Evolutionary conservation across 1,140 invertebrate species (phyloP), one percentile per base, ranked within the genome.

Genomic region (Metopolophium dirhodum): DNA sequence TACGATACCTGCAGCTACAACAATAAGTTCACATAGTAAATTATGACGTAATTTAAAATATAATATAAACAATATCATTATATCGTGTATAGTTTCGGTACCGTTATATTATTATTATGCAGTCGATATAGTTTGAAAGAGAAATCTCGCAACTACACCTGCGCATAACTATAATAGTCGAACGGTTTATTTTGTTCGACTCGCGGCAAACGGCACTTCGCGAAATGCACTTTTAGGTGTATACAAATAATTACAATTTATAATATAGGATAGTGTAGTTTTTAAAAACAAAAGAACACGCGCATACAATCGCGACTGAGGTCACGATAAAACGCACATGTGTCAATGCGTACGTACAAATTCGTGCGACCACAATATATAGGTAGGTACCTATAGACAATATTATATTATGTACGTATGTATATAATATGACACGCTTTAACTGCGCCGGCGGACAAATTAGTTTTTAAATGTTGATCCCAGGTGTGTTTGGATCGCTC

Each of bases 401-500:
- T 35, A 9, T 11, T n/a, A n/a, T n/a, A n/a, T 1, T 37, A 11
- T 49, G 2, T 11, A 30, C 4, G 20, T 37, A 82, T 37, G 20
- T 82, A 22, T 37, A n/a, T 82, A 82, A 82, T 37, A 90, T 30
- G 57, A n/a, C 61, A 68, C 11, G 61, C 41, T 41, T 3, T 68
- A 68, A 68, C n/a, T 37, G 22, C 22, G 11, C 89, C 37, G 37
- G n/a, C 90, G 30, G 68, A 91, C 90, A 91, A 91, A 91, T 91
- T 91, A 49, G 90, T 83, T 91, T 91, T 91, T 47, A 91, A 91
- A 91, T n/a, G 90, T 82, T 91, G 90, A 91, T 91, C 90, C 90
- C 90, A 49, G 90, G 90, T 82, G 90, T 91, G 47, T 51, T 26
- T 30, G 41, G 41, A 26, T 87, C 45, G 87, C n/a, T 49, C 2